These are phyloP conservation scores for Anthoptus insignis DNA, from an alignment of 2,888 invertebrate genomes.

Conservation along the genomic window DNA sequence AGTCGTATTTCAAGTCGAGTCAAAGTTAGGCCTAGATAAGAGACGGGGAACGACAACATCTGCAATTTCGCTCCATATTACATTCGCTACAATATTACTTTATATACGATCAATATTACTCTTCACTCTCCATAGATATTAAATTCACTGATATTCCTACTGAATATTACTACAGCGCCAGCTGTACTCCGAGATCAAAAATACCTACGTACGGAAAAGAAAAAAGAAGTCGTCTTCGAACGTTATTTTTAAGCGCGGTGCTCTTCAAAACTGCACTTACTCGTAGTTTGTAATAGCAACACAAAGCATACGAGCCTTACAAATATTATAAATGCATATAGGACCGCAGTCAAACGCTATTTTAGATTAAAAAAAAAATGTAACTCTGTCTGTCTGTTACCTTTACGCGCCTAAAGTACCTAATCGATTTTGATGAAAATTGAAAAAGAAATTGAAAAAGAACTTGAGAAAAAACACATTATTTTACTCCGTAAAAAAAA, in stretches of 20 bases:
- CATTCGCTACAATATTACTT: conserved; percentile 26
- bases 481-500: too few relatives aligned
- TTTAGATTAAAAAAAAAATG: too few relatives aligned
- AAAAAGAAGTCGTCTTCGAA: conserved; percentile 17
- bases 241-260: conserved; percentile 5
- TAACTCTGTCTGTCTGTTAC: too few relatives aligned
- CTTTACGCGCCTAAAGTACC: too few relatives aligned
- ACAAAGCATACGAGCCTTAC: conserved; percentile 41
- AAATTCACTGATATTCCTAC: conserved; percentile 57
- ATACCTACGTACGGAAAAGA: conserved; percentile 42
- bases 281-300: conserved; percentile 7
- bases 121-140: conserved; percentile 62
- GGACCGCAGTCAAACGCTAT: too few relatives aligned
- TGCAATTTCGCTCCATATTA: conserved; percentile 29
- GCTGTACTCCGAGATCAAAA: conserved; percentile 62
- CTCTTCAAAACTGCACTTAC: conserved; percentile 20
- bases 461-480: too few relatives aligned
- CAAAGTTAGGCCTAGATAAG: conserved; percentile 3
- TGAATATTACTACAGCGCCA: conserved; percentile 57
- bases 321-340: too few relatives aligned
- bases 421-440: too few relatives aligned
- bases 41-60: conserved; percentile 9
- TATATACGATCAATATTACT: conserved; percentile 32
- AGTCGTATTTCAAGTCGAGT: background rate
- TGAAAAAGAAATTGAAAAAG: too few relatives aligned